Conservation (phyloP, 2,113 vertebrate species). For the Piprites chloris region DNA sequence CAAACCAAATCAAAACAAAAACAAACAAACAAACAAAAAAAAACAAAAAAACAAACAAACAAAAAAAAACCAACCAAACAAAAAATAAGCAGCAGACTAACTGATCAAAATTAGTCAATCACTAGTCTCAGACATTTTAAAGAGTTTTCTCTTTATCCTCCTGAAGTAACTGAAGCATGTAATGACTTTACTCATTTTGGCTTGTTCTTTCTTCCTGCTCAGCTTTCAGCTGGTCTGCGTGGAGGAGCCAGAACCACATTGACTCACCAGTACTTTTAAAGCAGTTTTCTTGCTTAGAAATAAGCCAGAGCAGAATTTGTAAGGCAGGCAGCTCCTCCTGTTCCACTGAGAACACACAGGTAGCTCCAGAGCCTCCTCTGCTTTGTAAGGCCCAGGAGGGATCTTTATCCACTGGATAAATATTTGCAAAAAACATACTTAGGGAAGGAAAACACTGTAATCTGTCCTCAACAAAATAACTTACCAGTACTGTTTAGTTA, state of each 20-base stretch:
- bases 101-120: background rate
- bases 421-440: background rate
- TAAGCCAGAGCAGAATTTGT: background rate
- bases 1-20: too few relatives aligned
- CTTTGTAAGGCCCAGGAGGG: fast-evolving
- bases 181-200: background rate
- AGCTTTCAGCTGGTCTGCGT: background rate
- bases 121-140: background rate
- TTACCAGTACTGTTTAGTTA: background rate
- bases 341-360: background rate
- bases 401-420: background rate
- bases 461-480: background rate
- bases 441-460: background rate
- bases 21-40: background rate
- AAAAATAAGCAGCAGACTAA: background rate
- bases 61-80: background rate
- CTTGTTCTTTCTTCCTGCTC: background rate
- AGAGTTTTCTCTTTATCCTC: background rate
- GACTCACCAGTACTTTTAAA: background rate
- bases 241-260: background rate
- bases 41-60: too few relatives aligned
- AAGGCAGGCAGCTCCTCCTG: background rate
- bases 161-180: background rate
- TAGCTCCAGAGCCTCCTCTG: background rate
- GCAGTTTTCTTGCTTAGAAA: background rate